Conservation (phyloP, 2,797 vertebrate genomes). For the Phalloptychus januarius region DNA sequence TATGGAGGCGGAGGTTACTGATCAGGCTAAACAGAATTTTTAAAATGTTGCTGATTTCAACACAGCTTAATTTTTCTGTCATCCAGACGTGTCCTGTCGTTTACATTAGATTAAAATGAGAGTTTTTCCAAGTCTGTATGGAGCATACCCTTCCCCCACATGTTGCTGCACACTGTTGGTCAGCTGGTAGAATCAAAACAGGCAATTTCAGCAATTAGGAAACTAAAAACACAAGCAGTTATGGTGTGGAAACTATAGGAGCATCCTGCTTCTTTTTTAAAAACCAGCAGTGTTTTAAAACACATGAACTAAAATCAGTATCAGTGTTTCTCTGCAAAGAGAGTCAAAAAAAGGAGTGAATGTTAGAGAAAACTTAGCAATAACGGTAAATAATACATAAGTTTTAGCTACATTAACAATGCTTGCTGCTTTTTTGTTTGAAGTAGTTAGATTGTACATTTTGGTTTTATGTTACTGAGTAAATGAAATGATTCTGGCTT, state of each 20-base stretch:
- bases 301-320: too few species aligned
- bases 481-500: not conserved
- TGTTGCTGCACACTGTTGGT: not conserved
- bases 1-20: not conserved
- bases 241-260: too few species aligned
- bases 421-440: too few species aligned
- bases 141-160: not conserved
- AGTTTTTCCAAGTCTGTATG: not conserved
- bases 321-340: not conserved
- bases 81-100: not conserved
- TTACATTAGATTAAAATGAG: not conserved
- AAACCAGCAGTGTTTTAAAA: too few species aligned
- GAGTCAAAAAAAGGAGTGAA: not conserved
- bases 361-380: not conserved
- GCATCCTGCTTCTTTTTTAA: too few species aligned
- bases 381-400: too few species aligned
- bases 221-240: not conserved
- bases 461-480: not conserved
- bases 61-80: not conserved
- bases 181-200: not conserved
- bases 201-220: not conserved
- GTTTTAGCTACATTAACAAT: too few species aligned
- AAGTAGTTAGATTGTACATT: not conserved
- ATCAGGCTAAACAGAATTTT: not conserved
- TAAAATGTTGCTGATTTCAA: not conserved